Percentiles rank a stretch among this genome's conserved stretches.
These are phyloP conservation scores for Osmerus mordax DNA, from an alignment of 2,113 vertebrate species.

Conservation along the genomic window DNA sequence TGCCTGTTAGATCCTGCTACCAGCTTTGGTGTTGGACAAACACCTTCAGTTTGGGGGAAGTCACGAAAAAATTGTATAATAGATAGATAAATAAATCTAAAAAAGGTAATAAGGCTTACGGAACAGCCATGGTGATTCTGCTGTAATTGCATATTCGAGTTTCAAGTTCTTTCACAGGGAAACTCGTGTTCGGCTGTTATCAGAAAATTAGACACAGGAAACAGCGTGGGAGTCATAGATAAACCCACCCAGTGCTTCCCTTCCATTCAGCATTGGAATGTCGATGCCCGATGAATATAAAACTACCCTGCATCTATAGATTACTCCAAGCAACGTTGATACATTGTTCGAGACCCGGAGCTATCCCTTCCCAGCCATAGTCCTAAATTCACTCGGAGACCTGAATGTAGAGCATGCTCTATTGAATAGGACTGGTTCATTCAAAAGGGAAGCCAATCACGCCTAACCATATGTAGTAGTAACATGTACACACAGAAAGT, in stretches of 20 bases:
- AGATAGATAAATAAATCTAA: neutral
- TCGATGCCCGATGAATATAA: slow-evolving; percentile 64
- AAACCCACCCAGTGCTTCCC: slow-evolving; percentile 61
- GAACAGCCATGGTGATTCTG: slow-evolving; percentile 43
- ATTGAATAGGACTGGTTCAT: no score
- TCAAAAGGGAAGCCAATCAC: no score
- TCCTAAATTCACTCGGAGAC: no score
- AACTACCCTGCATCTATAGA: slow-evolving; percentile 62
- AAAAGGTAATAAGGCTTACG: slow-evolving; percentile 4
- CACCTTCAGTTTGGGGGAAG: neutral
- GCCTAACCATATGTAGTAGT: no score
- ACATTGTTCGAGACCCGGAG: slow-evolving; percentile 23
- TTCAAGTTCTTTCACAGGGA: slow-evolving; percentile 61
- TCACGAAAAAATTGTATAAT: neutral
- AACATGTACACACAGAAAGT: no score
- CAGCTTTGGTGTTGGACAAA: slow-evolving; percentile 1
- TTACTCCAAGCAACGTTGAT: slow-evolving; percentile 55
- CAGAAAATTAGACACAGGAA: slow-evolving; percentile 76
- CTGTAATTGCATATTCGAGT: slow-evolving; percentile 66
- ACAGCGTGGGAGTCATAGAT: slow-evolving; percentile 67
- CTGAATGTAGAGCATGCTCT: no score
- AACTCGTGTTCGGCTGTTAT: slow-evolving; percentile 67
- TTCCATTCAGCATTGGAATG: slow-evolving; percentile 60
- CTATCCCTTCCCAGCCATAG: no score
- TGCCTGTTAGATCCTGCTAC: neutral